Base-by-base conservation (phyloP, 2,797 vertebrate species). In the Channallabes apus region DNA sequence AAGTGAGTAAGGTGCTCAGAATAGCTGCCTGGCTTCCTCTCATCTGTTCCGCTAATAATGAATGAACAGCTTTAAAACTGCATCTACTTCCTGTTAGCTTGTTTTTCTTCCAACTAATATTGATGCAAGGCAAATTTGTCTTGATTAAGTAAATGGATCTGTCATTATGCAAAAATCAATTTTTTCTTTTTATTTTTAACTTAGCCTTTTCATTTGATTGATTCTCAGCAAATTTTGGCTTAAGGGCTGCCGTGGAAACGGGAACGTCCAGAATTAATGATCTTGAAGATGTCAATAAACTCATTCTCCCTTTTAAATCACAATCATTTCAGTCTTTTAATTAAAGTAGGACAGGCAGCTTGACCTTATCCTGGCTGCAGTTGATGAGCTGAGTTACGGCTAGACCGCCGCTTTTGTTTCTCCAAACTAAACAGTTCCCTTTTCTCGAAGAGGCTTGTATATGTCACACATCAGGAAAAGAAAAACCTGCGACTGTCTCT, bases 401-500 rank as follows among this genome's bases (percentile, higher is more conserved):
- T 76, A 51, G 62, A 79, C 58, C 18, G 59, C 56, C 64, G 64
- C 56, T 73, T 68, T 71, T 71, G 82, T 87, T 62, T 82, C 62
- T 75, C 35, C 68, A 84, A 86, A 87, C 77, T 82, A 90, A 87
- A 87, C 86, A 80, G 35, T 20, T 81, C 15, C 22, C 61, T 27
- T 78, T 59, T 24, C 32, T 61, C 56, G 38, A 61, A 78, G 20
- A 59, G 20, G 20, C 56, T 83, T 85, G 77, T 71, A 32, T 79
- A 58, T 51, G 41, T 75, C 72, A 84, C 62, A 79, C 81, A 84
- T 32, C 58, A 78, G 41, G 41, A 46, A 46, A 41, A 41, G 7
- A 41, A 41, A 46, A 78, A 78, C 32, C 35, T 59, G 58, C 41
- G 29, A 41, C 76, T 76, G 22, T 64, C 83, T 38, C 59, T 64